phyloP scores from a whole-genome alignment of 1,140 invertebrate species.

The Xylocopa sonorina region DNA sequence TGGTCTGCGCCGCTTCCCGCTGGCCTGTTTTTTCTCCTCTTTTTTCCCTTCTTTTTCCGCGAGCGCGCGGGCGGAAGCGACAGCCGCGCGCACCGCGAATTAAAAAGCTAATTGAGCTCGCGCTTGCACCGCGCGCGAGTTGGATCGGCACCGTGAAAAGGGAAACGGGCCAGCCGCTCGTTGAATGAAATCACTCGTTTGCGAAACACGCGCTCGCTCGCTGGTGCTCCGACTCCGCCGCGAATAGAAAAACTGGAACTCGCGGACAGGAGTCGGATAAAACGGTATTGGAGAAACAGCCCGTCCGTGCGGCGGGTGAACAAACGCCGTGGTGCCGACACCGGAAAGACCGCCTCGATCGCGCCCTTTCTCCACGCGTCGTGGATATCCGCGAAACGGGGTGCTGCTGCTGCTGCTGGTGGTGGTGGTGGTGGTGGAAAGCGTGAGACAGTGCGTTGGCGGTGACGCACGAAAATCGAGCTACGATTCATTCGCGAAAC shows the following conservation, averaged over 20 bases:
- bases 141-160: slow-evolving; percentile 31
- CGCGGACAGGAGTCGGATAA: slow-evolving; percentile 18
- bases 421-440: slow-evolving; percentile 24
- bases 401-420: no score
- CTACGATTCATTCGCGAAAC: slow-evolving; percentile 27
- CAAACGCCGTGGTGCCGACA: no score
- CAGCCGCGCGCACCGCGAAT: slow-evolving; percentile 25
- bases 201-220: not conserved
- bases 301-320: no score
- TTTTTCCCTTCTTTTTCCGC: no score
- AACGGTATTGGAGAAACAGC: no score
- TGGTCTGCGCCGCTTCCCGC: not conserved
- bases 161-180: slow-evolving; percentile 17
- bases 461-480: slow-evolving; percentile 48
- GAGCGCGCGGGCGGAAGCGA: slow-evolving; percentile 4
- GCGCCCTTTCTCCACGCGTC: not conserved
- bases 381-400: not conserved
- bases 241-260: slow-evolving; percentile 35
- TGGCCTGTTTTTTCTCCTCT: slow-evolving; percentile 25
- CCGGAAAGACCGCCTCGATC: not conserved
- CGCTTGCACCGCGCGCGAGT: slow-evolving; percentile 19
- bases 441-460: slow-evolving; percentile 37
- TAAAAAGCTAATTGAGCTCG: slow-evolving; percentile 26
- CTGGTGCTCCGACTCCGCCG: not conserved
- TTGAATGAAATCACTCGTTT: slow-evolving; percentile 40